A percentile compares a stretch with the other conserved stretches of the same genome.
These are phyloP conservation scores for Drosophila silvestris DNA, from an alignment of 2,888 invertebrate genomes.

Conservation along the genomic window DNA sequence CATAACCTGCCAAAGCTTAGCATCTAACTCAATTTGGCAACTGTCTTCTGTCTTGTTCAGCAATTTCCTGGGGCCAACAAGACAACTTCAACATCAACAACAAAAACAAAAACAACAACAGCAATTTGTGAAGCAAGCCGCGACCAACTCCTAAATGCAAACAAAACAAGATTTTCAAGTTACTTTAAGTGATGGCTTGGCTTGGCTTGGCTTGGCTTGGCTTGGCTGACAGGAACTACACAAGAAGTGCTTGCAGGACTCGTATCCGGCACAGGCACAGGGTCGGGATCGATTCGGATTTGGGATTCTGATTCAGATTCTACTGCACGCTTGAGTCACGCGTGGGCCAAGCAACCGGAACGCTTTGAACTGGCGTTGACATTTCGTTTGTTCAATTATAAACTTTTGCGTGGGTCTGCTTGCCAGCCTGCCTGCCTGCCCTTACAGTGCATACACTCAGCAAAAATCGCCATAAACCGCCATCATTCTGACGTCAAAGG, in stretches of 20 bases:
- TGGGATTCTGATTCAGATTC: slow-evolving; percentile 15
- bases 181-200: slow-evolving; percentile 29
- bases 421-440: slow-evolving; percentile 1
- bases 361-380: slow-evolving; percentile 75
- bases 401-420: slow-evolving; percentile 65
- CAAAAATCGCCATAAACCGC: not conserved
- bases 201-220: not conserved
- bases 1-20: slow-evolving; percentile 59
- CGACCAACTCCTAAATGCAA: slow-evolving; percentile 61
- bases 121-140: slow-evolving; percentile 44
- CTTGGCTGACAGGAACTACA: slow-evolving; percentile 2
- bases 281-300: not conserved
- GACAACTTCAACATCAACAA: slow-evolving; percentile 24
- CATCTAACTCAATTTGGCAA: slow-evolving; percentile 75
- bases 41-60: slow-evolving; percentile 69
- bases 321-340: slow-evolving; percentile 39
- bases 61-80: slow-evolving; percentile 57
- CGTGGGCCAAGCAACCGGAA: slow-evolving; percentile 42
- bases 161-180: slow-evolving; percentile 54
- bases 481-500: not conserved
- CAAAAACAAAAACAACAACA: slow-evolving; percentile 21
- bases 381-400: slow-evolving; percentile 80
- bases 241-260: slow-evolving; percentile 12
- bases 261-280: not conserved
- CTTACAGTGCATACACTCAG: not conserved